These are phyloP conservation scores for Orthonevra nobilis DNA, from an alignment of 2,888 invertebrate genomes.

Conservation along the genomic window DNA sequence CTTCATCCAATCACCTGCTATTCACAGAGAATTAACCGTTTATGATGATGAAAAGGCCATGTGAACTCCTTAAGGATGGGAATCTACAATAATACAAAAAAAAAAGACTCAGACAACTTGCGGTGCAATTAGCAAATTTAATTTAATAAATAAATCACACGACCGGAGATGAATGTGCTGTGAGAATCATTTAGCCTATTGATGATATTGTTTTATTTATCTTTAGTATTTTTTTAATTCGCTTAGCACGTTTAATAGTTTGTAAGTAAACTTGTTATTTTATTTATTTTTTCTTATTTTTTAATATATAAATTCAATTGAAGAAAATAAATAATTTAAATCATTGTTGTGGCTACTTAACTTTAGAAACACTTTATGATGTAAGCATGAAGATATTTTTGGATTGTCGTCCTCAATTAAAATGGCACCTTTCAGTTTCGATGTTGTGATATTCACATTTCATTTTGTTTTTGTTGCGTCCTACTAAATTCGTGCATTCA, in stretches of 20 bases:
- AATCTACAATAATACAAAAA: neutral
- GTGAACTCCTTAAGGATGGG: slow-evolving; percentile 27
- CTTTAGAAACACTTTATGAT: too few species aligned
- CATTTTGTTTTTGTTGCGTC: too few species aligned
- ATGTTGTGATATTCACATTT: too few species aligned
- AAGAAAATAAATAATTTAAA: slow-evolving; percentile 24
- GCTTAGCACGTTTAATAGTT: too few species aligned
- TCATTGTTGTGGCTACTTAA: slow-evolving; percentile 9
- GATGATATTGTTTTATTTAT: slow-evolving; percentile 29
- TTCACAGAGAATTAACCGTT: slow-evolving; percentile 46
- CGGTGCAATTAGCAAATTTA: slow-evolving; percentile 41
- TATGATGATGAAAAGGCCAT: slow-evolving; percentile 41
- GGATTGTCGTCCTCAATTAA: too few species aligned
- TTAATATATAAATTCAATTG: slow-evolving; percentile 1
- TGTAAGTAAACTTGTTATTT: slow-evolving; percentile 56
- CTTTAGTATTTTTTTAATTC: slow-evolving; percentile 37
- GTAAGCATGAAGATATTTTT: too few species aligned
- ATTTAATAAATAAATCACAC: slow-evolving; percentile 31
- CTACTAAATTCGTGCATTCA: too few species aligned
- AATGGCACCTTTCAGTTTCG: too few species aligned
- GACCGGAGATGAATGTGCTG: slow-evolving; percentile 43
- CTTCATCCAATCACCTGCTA: slow-evolving; percentile 18
- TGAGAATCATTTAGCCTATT: slow-evolving; percentile 29
- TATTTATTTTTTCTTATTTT: slow-evolving; percentile 59
- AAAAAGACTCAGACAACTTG: slow-evolving; percentile 44